Evolutionary conservation across 1,140 invertebrate species (phyloP).

Genomic region (Condylostylus longicornis): DNA sequence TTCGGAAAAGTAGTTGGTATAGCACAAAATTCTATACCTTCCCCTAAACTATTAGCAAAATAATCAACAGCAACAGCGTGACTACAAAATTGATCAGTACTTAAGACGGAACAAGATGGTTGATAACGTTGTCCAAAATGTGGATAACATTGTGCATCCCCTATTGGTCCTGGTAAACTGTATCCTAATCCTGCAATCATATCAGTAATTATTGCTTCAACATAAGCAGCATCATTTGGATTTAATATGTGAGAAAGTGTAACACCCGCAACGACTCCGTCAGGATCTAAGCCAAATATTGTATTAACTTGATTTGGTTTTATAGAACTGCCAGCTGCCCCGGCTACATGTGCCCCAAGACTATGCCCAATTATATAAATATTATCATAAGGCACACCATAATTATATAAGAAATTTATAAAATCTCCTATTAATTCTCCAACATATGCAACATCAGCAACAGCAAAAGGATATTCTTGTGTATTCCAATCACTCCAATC

Average conservation of each 20-base stretch:
- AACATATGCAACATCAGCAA: slow-evolving; percentile 32
- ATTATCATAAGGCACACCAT: slow-evolving; percentile 21
- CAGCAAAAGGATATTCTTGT: slow-evolving; percentile 36
- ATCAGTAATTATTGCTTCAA: too few relatives aligned
- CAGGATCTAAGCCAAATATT: slow-evolving; percentile 56
- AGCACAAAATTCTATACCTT: too few relatives aligned
- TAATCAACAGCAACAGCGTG: slow-evolving; percentile 25
- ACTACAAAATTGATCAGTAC: slow-evolving; percentile 24
- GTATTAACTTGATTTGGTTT: slow-evolving; percentile 38
- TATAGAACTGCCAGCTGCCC: slow-evolving; percentile 47
- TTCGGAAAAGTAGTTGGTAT: too few relatives aligned
- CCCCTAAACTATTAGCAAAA: too few relatives aligned
- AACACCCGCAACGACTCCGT: too few relatives aligned
- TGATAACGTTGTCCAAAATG: too few relatives aligned
- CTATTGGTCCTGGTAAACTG: too few relatives aligned
- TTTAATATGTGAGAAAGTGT: too few relatives aligned
- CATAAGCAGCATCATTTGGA: slow-evolving; percentile 54
- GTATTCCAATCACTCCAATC: slow-evolving; percentile 44
- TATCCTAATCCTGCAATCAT: too few relatives aligned
- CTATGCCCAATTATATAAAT: slow-evolving; percentile 73
- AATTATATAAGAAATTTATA: slow-evolving; percentile 12
- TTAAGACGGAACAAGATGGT: slow-evolving; percentile 43
- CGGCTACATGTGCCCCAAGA: slow-evolving; percentile 68
- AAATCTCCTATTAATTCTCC: slow-evolving; percentile 30
- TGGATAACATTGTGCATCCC: too few relatives aligned